Conservation (phyloP, 2,113 vertebrate species). For the Rhinoderma darwinii region DNA sequence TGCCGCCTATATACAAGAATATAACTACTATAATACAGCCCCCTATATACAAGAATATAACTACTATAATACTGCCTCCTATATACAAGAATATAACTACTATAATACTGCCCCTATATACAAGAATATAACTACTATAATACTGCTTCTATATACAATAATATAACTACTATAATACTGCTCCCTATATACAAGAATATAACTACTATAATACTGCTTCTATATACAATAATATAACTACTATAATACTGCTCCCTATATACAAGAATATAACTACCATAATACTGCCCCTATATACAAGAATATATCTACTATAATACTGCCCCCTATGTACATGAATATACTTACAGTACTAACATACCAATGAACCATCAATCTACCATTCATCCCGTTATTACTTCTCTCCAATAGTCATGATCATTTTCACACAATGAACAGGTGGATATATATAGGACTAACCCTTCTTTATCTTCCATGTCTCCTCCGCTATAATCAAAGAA, state of each 20-base stretch:
- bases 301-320: no score
- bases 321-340: no score
- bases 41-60: no score
- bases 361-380: neutral
- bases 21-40: neutral
- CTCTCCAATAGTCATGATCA: neutral
- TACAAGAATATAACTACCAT: neutral
- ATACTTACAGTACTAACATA: no score
- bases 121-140: no score
- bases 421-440: neutral
- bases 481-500: conserved; percentile 95
- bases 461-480: conserved; percentile 93
- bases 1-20: no score
- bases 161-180: no score
- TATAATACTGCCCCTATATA: no score
- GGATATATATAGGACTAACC: conserved; percentile 76
- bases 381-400: neutral
- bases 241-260: no score
- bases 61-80: no score
- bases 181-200: neutral
- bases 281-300: neutral
- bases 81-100: no score
- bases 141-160: no score
- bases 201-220: neutral
- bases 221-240: neutral